Conservation (phyloP, 2,888 invertebrate species). For the Euproctis similis region DNA sequence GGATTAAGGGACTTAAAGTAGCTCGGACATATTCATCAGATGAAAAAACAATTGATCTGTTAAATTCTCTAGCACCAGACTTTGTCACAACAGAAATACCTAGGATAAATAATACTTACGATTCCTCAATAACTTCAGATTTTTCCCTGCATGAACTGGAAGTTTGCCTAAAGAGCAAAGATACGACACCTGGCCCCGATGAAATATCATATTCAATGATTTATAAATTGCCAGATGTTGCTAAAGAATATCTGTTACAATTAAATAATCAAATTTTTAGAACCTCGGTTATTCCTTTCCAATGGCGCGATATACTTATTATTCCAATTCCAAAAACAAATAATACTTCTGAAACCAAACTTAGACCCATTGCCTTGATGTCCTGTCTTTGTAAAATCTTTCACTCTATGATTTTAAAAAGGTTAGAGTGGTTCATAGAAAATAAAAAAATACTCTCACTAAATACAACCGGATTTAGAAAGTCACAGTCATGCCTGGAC, state of each 20-base stretch:
- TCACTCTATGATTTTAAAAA: conserved; percentile 3
- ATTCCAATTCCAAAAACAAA: neutral
- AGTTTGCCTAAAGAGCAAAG: neutral
- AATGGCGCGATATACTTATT: neutral
- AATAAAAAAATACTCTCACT: neutral
- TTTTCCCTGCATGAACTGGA: neutral
- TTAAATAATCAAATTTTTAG: neutral
- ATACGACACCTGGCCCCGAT: neutral
- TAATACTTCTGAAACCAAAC: neutral
- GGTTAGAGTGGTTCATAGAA: conserved; percentile 7
- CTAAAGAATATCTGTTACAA: neutral
- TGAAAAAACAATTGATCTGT: no score
- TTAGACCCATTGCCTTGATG: conserved; percentile 3
- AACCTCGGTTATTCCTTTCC: neutral
- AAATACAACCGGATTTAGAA: conserved; percentile 3
- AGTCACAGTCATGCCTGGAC: conserved; percentile 1
- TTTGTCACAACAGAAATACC: neutral
- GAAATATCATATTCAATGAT: neutral
- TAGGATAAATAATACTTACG: neutral
- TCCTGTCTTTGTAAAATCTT: conserved; percentile 6
- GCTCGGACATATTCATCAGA: no score
- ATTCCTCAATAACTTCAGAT: conserved; percentile 10
- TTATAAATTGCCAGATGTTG: neutral
- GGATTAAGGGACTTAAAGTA: no score
- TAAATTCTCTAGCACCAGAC: no score